Evolutionary conservation across 1,140 invertebrate species (phyloP).

Genomic region (Bombus haemorrhoidalis): DNA sequence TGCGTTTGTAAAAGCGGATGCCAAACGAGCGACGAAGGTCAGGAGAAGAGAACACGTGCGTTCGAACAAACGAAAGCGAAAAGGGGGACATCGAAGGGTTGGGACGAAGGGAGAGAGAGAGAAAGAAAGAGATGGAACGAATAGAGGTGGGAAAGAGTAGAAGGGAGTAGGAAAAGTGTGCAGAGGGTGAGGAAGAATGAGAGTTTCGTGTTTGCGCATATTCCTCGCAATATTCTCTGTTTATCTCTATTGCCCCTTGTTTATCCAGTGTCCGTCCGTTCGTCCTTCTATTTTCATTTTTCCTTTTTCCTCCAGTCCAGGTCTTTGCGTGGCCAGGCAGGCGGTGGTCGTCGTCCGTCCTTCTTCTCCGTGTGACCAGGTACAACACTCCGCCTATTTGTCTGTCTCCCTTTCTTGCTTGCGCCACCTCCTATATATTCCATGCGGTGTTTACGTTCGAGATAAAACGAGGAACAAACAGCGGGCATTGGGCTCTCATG

Average conservation of each 20-base stretch:
- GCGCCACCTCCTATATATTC: constrained; percentile 71
- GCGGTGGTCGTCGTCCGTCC: constrained; percentile 44
- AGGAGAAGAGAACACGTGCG: constrained; percentile 50
- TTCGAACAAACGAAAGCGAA: constrained; percentile 63
- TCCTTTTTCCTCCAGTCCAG: constrained; percentile 67
- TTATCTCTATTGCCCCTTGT: constrained; percentile 81
- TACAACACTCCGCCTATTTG: constrained; percentile 47
- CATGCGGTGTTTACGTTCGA: constrained; percentile 77
- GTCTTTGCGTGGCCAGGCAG: constrained; percentile 64
- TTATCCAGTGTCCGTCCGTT: constrained; percentile 78
- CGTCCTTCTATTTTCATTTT: constrained; percentile 71
- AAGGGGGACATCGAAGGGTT: constrained; percentile 44
- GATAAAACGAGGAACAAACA: constrained; percentile 80
- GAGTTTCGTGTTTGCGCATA: constrained; percentile 78
- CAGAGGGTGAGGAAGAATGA: constrained; percentile 54
- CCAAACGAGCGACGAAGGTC: constrained; percentile 63
- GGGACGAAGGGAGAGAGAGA: background rate
- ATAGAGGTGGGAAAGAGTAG: constrained; percentile 7
- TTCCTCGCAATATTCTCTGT: constrained; percentile 80
- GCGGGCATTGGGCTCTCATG: constrained; percentile 77
- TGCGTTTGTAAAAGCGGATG: constrained; percentile 59
- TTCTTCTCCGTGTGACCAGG: constrained; percentile 45
- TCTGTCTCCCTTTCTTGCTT: constrained; percentile 39
- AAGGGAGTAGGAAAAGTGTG: constrained; percentile 34
- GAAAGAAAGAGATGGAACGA: constrained; percentile 27